A percentile compares a stretch with the other conserved stretches of the same genome.
phyloP scores from a whole-genome alignment of 2,113 vertebrate species.

The Leptodactylus fuscus region DNA sequence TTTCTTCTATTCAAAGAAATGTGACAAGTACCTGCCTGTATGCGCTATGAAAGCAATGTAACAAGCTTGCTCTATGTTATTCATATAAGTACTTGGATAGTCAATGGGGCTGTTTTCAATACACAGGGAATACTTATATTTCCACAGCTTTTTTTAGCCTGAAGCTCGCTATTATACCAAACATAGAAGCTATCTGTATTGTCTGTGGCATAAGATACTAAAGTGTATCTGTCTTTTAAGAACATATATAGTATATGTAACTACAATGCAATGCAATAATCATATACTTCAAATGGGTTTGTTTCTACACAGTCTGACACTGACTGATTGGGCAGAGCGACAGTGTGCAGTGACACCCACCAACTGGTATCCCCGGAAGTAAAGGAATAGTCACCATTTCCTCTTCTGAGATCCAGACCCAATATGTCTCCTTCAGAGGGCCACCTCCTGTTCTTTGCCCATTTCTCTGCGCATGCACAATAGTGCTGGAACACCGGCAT shows the following conservation, averaged over 20 bases:
- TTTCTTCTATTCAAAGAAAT: not conserved
- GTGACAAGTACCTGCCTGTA: constrained; percentile 30
- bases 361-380: too few relatives aligned
- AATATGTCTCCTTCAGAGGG: too few relatives aligned
- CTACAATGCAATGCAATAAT: not conserved
- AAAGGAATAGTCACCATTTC: too few relatives aligned
- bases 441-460: too few relatives aligned
- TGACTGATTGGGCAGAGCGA: too few relatives aligned
- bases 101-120: constrained; percentile 10
- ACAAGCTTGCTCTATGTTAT: not conserved
- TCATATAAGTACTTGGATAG: not conserved
- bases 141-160: not conserved
- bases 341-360: too few relatives aligned
- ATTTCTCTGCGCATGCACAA: too few relatives aligned
- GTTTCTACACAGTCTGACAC: too few relatives aligned
- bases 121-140: not conserved
- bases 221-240: not conserved
- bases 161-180: not conserved
- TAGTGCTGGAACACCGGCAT: too few relatives aligned
- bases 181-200: not conserved
- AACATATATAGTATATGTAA: not conserved
- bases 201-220: not conserved
- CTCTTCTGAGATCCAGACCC: too few relatives aligned
- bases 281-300: too few relatives aligned
- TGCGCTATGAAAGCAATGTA: not conserved